A percentile compares a stretch with the other conserved stretches of the same genome.
Evolutionary conservation across 2,797 vertebrate genomes (phyloP).

Genomic region (Gambelia wislizenii): DNA sequence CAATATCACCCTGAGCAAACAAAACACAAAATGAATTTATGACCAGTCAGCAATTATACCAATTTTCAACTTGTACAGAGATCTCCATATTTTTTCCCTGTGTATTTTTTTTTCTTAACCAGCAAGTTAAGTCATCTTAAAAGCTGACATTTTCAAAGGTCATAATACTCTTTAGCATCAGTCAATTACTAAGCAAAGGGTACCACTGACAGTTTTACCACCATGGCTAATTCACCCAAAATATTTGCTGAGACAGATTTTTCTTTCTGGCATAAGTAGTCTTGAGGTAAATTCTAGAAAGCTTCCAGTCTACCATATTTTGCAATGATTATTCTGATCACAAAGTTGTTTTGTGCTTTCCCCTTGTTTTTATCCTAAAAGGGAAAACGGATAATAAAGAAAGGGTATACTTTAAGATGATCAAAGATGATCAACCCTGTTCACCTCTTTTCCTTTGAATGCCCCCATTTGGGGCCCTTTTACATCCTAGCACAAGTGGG

Average conservation of each 20-base stretch:
- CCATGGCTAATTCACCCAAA: conserved; percentile 66
- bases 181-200: conserved; percentile 73
- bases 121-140: conserved; percentile 59
- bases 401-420: background rate
- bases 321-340: background rate
- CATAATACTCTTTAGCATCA: conserved; percentile 65
- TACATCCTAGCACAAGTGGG: background rate
- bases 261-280: conserved; percentile 38
- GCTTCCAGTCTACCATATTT: background rate
- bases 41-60: conserved; percentile 59
- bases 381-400: background rate
- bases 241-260: conserved; percentile 39
- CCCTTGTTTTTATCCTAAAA: background rate
- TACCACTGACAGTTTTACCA: conserved; percentile 73
- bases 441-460: background rate
- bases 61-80: conserved; percentile 48
- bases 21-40: conserved; percentile 60
- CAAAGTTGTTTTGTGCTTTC: background rate
- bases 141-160: conserved; percentile 80
- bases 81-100: conserved; percentile 1
- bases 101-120: background rate
- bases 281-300: conserved; percentile 11
- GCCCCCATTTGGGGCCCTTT: background rate
- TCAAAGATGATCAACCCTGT: background rate
- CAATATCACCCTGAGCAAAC: conserved; percentile 39